Percentiles rank a stretch among this genome's conserved stretches.
phyloP scores from a whole-genome alignment of 2,888 invertebrate genomes.

The Elmis aenea region DNA sequence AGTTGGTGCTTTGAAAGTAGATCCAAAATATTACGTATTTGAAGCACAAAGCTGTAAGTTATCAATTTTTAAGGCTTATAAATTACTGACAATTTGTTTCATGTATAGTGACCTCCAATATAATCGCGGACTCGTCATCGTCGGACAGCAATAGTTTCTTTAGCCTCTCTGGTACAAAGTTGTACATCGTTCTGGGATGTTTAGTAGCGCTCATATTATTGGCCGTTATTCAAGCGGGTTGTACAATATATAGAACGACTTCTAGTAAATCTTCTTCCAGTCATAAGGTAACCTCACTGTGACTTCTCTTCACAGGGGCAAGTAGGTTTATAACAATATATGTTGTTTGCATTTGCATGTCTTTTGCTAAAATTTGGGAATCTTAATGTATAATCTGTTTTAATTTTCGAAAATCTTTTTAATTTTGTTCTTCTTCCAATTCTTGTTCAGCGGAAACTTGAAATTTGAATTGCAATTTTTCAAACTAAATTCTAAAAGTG shows the following conservation, averaged over 20 bases:
- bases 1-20: constrained; percentile 74
- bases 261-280: constrained; percentile 52
- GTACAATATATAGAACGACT: constrained; percentile 71
- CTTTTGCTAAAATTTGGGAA: too few relatives aligned
- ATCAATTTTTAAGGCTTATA: not conserved
- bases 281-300: constrained; percentile 62
- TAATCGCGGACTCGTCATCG: constrained; percentile 44
- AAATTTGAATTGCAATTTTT: too few relatives aligned
- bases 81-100: not conserved
- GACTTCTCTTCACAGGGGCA: constrained; percentile 35
- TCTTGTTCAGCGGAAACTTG: too few relatives aligned
- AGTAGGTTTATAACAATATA: constrained; percentile 36
- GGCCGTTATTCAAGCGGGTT: constrained; percentile 76
- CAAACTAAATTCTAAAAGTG: too few relatives aligned
- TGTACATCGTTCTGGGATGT: constrained; percentile 79
- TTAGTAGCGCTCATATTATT: constrained; percentile 74
- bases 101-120: constrained; percentile 51
- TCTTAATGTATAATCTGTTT: too few relatives aligned
- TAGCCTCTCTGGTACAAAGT: constrained; percentile 64
- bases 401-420: too few relatives aligned
- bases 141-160: constrained; percentile 51
- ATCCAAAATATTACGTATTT: constrained; percentile 74
- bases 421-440: too few relatives aligned
- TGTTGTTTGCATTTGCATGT: constrained; percentile 21
- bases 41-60: constrained; percentile 66